These are phyloP conservation scores for Mungos mungo DNA, from an alignment of 2,113 vertebrate genomes.

Conservation along the genomic window DNA sequence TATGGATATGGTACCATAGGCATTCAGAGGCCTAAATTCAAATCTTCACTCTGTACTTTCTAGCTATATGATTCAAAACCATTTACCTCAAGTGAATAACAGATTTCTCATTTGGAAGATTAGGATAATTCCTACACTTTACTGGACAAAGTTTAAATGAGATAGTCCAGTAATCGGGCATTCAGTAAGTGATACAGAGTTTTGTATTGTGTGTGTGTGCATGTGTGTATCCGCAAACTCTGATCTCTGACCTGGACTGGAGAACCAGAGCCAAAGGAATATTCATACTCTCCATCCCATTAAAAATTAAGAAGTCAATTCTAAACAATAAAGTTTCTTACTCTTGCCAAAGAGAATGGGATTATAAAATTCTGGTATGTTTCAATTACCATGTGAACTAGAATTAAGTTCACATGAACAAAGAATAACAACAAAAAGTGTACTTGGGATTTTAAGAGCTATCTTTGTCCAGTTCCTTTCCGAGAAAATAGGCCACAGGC, in stretches of 20 bases:
- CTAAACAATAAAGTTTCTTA: slow-evolving; percentile 1
- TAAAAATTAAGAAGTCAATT: slow-evolving; percentile 36
- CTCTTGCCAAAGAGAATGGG: background rate
- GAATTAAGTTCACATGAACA: background rate
- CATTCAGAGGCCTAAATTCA: background rate
- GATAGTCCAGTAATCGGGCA: background rate
- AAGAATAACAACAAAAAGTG: background rate
- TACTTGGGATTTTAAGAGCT: background rate
- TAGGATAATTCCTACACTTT: background rate
- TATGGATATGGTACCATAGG: background rate
- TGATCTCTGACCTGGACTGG: background rate
- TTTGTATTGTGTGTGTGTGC: accelerated
- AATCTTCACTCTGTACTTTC: background rate
- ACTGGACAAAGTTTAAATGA: background rate
- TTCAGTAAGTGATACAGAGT: background rate
- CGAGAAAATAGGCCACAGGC: background rate
- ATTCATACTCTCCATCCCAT: background rate
- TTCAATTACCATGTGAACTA: slow-evolving; percentile 7
- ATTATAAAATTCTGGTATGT: background rate
- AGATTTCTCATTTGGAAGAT: background rate
- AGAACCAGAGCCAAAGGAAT: background rate
- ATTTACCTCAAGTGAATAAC: background rate
- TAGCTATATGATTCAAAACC: background rate
- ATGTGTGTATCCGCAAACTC: background rate
- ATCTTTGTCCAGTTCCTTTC: background rate